These are phyloP conservation scores for Zootoca vivipara DNA, from an alignment of 2,113 vertebrate genomes.

Conservation along the genomic window DNA sequence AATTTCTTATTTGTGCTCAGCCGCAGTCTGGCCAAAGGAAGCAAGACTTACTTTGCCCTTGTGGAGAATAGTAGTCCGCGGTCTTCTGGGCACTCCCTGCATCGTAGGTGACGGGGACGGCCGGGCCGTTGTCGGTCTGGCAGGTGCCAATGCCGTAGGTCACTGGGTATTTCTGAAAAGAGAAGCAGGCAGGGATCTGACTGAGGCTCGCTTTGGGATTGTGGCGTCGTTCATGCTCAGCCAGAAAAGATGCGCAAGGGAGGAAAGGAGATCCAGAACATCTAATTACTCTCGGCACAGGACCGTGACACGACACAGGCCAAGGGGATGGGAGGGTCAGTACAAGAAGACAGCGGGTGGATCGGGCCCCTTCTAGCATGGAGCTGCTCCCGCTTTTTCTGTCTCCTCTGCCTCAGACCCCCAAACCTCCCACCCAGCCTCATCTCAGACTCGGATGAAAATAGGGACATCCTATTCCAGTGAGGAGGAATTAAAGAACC, in stretches of 20 bases:
- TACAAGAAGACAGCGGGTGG: too few relatives aligned
- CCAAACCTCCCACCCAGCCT: too few relatives aligned
- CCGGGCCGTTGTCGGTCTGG: not conserved
- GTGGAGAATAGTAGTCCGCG: not conserved
- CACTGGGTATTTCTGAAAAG: not conserved
- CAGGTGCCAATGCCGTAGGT: not conserved
- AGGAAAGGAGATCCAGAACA: not conserved
- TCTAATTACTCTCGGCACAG: too few relatives aligned
- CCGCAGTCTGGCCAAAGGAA: not conserved
- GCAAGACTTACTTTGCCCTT: not conserved
- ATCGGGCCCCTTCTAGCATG: too few relatives aligned
- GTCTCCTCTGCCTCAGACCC: too few relatives aligned
- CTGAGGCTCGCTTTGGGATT: not conserved
- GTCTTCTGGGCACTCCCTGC: not conserved
- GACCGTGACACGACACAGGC: too few relatives aligned
- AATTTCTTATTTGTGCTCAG: too few relatives aligned
- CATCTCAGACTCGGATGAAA: too few relatives aligned
- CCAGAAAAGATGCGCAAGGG: not conserved
- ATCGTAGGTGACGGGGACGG: not conserved
- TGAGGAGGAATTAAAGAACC: too few relatives aligned
- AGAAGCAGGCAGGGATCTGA: not conserved
- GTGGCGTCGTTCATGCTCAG: not conserved
- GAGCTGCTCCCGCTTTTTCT: too few relatives aligned
- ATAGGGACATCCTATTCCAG: too few relatives aligned
- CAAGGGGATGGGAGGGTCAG: too few relatives aligned